Conservation (phyloP, 30 jellyfish, hydroid and myxozoan species). For the Sanderia malayensis region DNA sequence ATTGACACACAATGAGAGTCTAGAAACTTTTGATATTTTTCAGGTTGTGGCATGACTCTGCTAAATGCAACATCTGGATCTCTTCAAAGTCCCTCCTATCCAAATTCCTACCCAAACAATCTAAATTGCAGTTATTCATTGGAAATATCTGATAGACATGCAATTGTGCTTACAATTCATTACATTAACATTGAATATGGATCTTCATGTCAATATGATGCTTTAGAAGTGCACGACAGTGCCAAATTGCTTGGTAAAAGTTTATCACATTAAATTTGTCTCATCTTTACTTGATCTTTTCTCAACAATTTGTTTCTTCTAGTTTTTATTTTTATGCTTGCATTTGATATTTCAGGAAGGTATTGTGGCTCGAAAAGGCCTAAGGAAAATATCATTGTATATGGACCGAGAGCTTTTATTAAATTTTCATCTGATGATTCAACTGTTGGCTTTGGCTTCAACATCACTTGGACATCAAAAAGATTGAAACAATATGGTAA, state of each 20-base stretch:
- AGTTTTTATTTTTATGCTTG: not conserved
- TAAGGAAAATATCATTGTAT: not conserved
- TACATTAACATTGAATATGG: constrained; percentile 33
- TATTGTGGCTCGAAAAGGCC: constrained; percentile 58
- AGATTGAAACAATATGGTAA: not conserved
- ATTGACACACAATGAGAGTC: no score
- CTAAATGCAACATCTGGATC: constrained; percentile 44
- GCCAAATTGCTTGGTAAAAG: constrained; percentile 10
- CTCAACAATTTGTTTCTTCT: not conserved
- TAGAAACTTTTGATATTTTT: constrained; percentile 1
- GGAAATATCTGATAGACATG: constrained; percentile 8
- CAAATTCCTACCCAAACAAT: constrained; percentile 36
- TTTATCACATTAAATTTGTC: not conserved
- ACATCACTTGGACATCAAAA: constrained; percentile 47
- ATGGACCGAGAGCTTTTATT: constrained; percentile 12
- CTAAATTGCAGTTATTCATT: constrained; percentile 45
- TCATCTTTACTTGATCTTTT: not conserved
- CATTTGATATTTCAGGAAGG: constrained; percentile 21
- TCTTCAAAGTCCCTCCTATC: constrained; percentile 46
- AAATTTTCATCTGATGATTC: constrained; percentile 49
- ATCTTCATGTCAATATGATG: constrained; percentile 33
- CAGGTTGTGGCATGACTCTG: constrained; percentile 15
- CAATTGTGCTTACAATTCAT: not conserved
- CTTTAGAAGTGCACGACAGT: constrained; percentile 17
- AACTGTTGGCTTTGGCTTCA: constrained; percentile 42